Percentiles rank a stretch among this genome's conserved stretches.
Conservation (phyloP, 1,140 invertebrate species). For the Bombus confusus region DNA sequence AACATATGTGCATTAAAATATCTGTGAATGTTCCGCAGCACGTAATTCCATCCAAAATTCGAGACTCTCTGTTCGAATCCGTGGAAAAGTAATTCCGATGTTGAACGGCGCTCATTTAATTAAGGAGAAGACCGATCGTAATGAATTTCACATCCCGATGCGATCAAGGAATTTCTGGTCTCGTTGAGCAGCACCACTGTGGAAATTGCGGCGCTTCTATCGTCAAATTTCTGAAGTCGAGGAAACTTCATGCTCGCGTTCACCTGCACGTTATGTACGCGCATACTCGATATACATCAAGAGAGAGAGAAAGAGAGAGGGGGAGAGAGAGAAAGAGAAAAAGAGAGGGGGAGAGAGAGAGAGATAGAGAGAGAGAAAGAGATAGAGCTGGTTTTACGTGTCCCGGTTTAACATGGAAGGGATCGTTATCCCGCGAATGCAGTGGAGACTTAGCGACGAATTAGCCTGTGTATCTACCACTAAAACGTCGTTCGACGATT, state of each 20-base stretch:
- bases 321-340: not conserved
- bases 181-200: not conserved
- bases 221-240: constrained; percentile 41
- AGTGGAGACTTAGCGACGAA: constrained; percentile 44
- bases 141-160: constrained; percentile 38
- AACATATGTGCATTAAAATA: too few relatives aligned
- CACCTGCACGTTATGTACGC: constrained; percentile 51
- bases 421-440: constrained; percentile 40
- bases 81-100: constrained; percentile 14
- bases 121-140: constrained; percentile 36
- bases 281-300: not conserved
- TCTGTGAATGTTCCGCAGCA: too few relatives aligned
- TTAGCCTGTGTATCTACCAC: constrained; percentile 34
- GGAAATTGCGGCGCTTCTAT: constrained; percentile 15
- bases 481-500: constrained; percentile 37
- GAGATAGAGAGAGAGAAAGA: not conserved
- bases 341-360: not conserved
- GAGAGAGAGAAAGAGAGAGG: too few relatives aligned
- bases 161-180: constrained; percentile 36
- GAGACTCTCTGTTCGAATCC: not conserved
- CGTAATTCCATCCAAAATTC: too few relatives aligned
- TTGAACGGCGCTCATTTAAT: constrained; percentile 22
- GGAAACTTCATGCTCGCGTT: constrained; percentile 38
- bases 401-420: not conserved
- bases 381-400: constrained; percentile 36